A percentile compares a stretch with the other conserved stretches of the same genome.
These are phyloP conservation scores for Gobio gobio DNA, from an alignment of 2,113 vertebrate genomes.

Conservation along the genomic window DNA sequence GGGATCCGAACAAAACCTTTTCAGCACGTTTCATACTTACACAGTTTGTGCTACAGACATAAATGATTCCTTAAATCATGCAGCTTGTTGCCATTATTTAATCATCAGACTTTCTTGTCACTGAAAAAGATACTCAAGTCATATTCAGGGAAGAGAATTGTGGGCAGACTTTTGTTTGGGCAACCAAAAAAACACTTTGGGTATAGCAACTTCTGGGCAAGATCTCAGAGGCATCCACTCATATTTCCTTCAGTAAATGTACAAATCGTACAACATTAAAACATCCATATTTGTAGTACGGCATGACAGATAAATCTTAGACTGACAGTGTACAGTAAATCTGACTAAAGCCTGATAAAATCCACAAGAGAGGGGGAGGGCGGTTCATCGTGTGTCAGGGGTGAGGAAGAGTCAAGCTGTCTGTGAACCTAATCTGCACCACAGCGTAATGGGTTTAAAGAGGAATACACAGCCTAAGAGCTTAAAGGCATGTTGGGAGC, in stretches of 20 bases:
- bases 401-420: conserved; percentile 44
- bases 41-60: not conserved
- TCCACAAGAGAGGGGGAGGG: not conserved
- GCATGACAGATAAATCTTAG: not conserved
- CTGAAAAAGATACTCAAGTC: no score
- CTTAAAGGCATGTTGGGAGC: conserved; percentile 60
- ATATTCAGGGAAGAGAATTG: no score
- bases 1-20: not conserved
- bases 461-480: conserved; percentile 68
- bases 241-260: not conserved
- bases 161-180: no score
- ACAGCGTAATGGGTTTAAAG: conserved; percentile 74
- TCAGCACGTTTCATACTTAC: not conserved
- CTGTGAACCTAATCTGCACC: conserved; percentile 68
- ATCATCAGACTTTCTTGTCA: no score
- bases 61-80: not conserved
- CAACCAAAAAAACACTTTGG: no score
- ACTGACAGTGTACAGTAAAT: not conserved
- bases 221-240: no score
- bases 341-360: not conserved
- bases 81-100: not conserved
- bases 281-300: not conserved
- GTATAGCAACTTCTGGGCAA: no score
- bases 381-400: conserved; percentile 28
- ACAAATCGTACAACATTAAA: not conserved